phyloP scores from a whole-genome alignment of 2,888 invertebrate species.

The Spisula subtruncata region DNA sequence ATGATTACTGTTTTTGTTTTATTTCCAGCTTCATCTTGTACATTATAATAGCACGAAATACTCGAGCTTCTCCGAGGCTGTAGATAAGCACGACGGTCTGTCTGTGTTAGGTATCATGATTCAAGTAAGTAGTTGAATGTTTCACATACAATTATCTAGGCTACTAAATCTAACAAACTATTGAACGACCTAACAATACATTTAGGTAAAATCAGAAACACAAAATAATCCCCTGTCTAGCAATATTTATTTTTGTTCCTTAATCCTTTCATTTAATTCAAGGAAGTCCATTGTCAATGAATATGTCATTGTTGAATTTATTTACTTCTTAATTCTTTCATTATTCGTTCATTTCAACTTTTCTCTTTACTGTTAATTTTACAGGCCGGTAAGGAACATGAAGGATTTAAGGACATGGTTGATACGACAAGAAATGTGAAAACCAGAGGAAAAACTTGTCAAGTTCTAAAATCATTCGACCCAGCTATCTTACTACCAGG shows the following conservation, averaged over 20 bases:
- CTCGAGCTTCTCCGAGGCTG: slow-evolving; percentile 94
- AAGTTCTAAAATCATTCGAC: slow-evolving; percentile 58
- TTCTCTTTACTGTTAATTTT: not conserved
- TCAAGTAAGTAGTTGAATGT: slow-evolving; percentile 89
- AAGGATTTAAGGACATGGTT: slow-evolving; percentile 64
- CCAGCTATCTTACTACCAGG: slow-evolving; percentile 66
- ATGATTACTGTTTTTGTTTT: not conserved
- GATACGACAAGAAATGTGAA: slow-evolving; percentile 61
- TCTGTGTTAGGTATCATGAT: slow-evolving; percentile 96
- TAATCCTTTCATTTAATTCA: too few species aligned
- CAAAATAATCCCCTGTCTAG: too few species aligned
- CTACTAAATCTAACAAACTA: too few species aligned
- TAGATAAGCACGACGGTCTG: slow-evolving; percentile 94
- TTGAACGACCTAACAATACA: too few species aligned
- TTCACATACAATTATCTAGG: too few species aligned
- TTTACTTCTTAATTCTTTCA: too few species aligned
- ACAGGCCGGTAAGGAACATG: slow-evolving; percentile 64
- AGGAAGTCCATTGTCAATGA: too few species aligned
- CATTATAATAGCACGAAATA: slow-evolving; percentile 97
- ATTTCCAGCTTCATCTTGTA: slow-evolving; percentile 94
- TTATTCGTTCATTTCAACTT: too few species aligned
- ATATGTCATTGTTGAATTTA: too few species aligned
- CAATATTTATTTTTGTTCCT: too few species aligned
- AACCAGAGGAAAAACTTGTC: slow-evolving; percentile 47
- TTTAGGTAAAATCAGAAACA: too few species aligned